Base-by-base conservation (phyloP, 1,140 invertebrate genomes). In the Orius insidiosus region DNA sequence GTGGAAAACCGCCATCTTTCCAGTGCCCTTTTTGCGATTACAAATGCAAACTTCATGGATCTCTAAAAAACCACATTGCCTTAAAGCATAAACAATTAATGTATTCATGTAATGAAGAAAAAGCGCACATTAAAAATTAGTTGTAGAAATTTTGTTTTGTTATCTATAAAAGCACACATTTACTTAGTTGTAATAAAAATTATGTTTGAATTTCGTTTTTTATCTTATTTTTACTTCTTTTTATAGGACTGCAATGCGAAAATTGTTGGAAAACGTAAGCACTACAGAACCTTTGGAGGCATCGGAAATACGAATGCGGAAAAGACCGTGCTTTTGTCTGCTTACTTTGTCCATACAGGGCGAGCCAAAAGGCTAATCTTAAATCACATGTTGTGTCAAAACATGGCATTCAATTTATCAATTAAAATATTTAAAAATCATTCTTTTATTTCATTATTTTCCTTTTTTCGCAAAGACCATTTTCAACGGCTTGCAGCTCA, bases 401-500 rank as follows among this genome's bases (percentile, higher is more conserved):
- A n/a, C n/a, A n/a, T n/a, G n/a, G 43, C 50, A 66, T 39, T 58
- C 66, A 0, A n/a, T n/a, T n/a, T n/a, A n/a, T n/a, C n/a, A n/a
- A n/a, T 69, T 67, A 52, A 63, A 66, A 33, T 66, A 64, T 48
- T 63, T 63, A 10, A 66, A 68, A 42, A 65, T 62, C 15, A 67
- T 68, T 65, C n/a, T 70, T 70, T 52, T 64, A 60, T 10, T 70
- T 40, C 66, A 65, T 1, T 62, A 68, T 15, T 70, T 68, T 56
- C 55, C 60, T 8, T 66, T 64, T 48, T n/a, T n/a, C 66, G 63
- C 43, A 24, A 24, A 4, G n/a, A n/a, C n/a, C n/a, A n/a, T n/a
- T n/a, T n/a, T n/a, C n/a, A n/a, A n/a, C n/a, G n/a, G n/a, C n/a
- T n/a, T n/a, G n/a, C n/a, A n/a, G n/a, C n/a, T n/a, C n/a, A n/a